Conservation (phyloP, 2,888 invertebrate species). For the Protonemura montana region DNA sequence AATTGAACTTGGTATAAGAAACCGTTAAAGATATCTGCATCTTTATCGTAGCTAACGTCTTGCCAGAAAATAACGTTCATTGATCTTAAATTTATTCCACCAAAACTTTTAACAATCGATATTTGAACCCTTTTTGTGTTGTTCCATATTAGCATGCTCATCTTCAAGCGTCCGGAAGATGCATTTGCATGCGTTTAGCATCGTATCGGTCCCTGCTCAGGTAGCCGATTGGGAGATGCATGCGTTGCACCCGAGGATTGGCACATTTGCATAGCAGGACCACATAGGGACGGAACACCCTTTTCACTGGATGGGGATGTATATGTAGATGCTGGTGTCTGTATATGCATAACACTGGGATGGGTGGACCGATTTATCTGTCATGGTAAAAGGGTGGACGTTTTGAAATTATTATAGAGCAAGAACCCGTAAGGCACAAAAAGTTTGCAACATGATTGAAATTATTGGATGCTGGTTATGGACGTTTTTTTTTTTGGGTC, state of each 20-base stretch:
- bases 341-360: too few species aligned
- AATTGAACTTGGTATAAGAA: not conserved
- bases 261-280: not conserved
- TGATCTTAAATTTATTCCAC: conserved; percentile 22
- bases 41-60: not conserved
- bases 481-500: too few species aligned
- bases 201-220: not conserved
- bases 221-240: not conserved
- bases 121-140: not conserved
- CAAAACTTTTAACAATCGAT: conserved; percentile 1
- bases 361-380: too few species aligned
- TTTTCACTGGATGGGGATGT: not conserved
- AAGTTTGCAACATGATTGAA: not conserved
- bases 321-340: not conserved
- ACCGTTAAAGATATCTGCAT: not conserved
- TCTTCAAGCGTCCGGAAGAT: not conserved
- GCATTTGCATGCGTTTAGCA: not conserved
- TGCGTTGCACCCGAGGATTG: not conserved
- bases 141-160: conserved; percentile 10
- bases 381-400: not conserved
- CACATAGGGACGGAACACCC: not conserved
- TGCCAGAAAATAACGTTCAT: not conserved
- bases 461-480: too few species aligned
- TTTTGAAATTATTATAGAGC: not conserved
- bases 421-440: not conserved